phyloP scores from a whole-genome alignment of 2,888 invertebrate genomes.

The Mythimna loreyi region DNA sequence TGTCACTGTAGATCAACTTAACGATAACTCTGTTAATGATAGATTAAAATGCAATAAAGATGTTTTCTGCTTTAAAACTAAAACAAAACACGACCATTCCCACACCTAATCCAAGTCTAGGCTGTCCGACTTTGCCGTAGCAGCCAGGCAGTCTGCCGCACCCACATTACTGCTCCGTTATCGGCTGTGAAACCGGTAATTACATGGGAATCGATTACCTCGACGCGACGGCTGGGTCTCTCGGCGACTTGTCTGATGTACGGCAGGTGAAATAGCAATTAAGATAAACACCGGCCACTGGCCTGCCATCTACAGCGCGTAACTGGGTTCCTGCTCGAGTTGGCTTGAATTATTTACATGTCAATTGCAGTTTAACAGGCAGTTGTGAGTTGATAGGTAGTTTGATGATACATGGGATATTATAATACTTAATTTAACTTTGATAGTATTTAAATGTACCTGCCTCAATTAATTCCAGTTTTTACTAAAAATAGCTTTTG shows the following conservation, averaged over 20 bases:
- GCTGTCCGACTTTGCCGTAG: slow-evolving; percentile 42
- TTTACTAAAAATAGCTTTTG: too few species aligned
- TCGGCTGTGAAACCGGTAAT: slow-evolving; percentile 67
- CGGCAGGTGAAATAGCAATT: slow-evolving; percentile 75
- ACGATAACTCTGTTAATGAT: neutral
- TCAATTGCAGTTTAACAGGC: slow-evolving; percentile 33
- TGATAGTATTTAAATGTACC: too few species aligned
- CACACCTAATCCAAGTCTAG: slow-evolving; percentile 6
- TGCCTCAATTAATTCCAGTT: too few species aligned
- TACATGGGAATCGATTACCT: slow-evolving; percentile 76
- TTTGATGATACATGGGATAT: slow-evolving; percentile 4
- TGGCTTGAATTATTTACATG: slow-evolving; percentile 50
- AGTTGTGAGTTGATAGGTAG: neutral
- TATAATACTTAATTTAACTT: neutral
- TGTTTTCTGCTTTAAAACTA: slow-evolving; percentile 7
- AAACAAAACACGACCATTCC: neutral
- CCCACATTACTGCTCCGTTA: slow-evolving; percentile 59
- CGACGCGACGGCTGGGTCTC: slow-evolving; percentile 61
- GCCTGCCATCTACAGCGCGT: slow-evolving; percentile 59
- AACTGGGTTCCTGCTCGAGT: slow-evolving; percentile 51
- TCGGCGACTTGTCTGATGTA: slow-evolving; percentile 57
- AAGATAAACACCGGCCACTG: slow-evolving; percentile 71
- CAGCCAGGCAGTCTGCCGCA: slow-evolving; percentile 76
- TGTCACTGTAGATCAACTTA: neutral
- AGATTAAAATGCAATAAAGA: slow-evolving; percentile 11